Percentiles rank a stretch among this genome's conserved stretches.
phyloP scores from a whole-genome alignment of 2,113 vertebrate species.

The Varanus salvator region DNA sequence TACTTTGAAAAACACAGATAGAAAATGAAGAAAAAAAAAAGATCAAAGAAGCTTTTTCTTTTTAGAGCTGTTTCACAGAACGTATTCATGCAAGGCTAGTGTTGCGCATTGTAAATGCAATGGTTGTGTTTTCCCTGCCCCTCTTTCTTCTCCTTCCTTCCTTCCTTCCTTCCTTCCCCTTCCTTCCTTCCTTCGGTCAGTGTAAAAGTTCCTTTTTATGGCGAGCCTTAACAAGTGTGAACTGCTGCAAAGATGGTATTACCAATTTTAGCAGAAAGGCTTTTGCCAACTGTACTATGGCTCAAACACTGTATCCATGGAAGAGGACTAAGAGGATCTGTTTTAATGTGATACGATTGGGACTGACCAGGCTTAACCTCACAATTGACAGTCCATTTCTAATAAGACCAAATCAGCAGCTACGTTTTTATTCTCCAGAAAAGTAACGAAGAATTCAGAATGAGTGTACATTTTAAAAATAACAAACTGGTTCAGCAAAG shows the following conservation, averaged over 20 bases:
- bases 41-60: background rate
- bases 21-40: conserved; percentile 41
- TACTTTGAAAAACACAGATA: conserved; percentile 60
- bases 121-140: background rate
- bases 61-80: background rate
- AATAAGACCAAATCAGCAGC: background rate
- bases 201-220: conserved; percentile 58
- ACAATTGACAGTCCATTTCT: background rate
- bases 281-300: conserved; percentile 37
- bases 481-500: background rate
- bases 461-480: background rate
- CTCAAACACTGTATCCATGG: conserved; percentile 3
- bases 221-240: conserved; percentile 50
- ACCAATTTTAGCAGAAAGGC: background rate
- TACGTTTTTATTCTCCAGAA: conserved; percentile 2
- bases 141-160: too few species aligned
- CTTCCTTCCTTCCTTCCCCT: too few species aligned
- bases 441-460: background rate
- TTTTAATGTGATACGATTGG: conserved; percentile 27
- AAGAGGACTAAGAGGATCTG: conserved; percentile 6
- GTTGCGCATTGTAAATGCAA: background rate
- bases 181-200: background rate
- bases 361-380: background rate
- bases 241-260: conserved; percentile 48
- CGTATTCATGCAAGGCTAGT: background rate